Percentiles rank a stretch among this genome's conserved stretches.
phyloP scores from a whole-genome alignment of 2,113 vertebrate genomes.

The Epinephelus fuscoguttatus region DNA sequence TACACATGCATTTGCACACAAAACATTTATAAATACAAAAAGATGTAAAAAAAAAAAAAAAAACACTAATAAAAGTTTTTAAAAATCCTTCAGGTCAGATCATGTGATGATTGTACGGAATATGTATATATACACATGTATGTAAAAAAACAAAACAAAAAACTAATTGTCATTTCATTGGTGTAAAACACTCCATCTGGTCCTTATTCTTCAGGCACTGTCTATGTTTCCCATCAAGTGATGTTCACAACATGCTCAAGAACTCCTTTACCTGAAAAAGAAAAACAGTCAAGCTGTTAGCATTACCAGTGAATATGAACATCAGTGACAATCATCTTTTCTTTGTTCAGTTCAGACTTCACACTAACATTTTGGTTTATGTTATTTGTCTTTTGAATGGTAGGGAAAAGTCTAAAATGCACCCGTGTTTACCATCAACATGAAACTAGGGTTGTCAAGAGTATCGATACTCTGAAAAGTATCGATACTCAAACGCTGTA shows the following conservation, averaged over 20 bases:
- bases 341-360: not conserved
- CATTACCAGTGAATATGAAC: not conserved
- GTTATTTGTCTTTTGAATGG: not conserved
- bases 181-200: not conserved
- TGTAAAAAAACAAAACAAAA: not conserved
- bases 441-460: conserved; percentile 3
- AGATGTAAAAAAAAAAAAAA: not conserved
- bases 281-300: not conserved
- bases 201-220: accelerated
- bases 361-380: not conserved
- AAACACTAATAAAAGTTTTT: not conserved
- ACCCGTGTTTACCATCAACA: conserved; percentile 51
- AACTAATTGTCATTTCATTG: not conserved
- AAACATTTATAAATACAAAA: conserved; percentile 44
- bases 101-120: not conserved
- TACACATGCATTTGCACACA: conserved; percentile 7
- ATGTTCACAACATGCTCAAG: conserved; percentile 72
- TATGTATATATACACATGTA: too few relatives aligned
- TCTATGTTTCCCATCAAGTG: not conserved
- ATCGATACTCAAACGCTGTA: too few relatives aligned
- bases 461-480: too few relatives aligned
- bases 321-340: too few relatives aligned
- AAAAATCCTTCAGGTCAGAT: not conserved
- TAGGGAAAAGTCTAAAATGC: not conserved
- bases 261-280: conserved; percentile 82